These are phyloP conservation scores for Xyliphius kryptos DNA, from an alignment of 2,113 vertebrate genomes.

Conservation along the genomic window DNA sequence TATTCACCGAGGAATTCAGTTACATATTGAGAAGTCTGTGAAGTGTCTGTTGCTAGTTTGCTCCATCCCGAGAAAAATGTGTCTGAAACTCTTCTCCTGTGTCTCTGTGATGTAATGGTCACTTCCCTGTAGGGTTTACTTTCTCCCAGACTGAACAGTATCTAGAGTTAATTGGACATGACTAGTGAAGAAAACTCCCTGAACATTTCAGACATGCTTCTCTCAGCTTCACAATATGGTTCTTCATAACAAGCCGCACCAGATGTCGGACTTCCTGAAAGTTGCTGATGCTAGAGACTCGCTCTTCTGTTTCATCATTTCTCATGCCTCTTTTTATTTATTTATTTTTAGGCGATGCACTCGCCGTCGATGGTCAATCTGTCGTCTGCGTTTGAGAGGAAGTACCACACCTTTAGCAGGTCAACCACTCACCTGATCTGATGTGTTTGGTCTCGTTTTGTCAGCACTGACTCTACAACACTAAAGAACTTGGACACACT, in stretches of 20 bases:
- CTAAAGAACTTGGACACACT: slow-evolving; percentile 3
- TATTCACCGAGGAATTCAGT: no score
- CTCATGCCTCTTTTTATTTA: no score
- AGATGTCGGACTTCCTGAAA: slow-evolving; percentile 13
- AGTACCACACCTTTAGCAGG: slow-evolving; percentile 87
- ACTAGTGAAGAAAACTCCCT: slow-evolving; percentile 8
- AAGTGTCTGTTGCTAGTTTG: no score
- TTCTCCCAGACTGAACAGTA: background rate
- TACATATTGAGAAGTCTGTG: no score
- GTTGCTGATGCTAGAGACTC: slow-evolving; percentile 2
- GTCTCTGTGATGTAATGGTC: no score
- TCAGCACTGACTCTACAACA: background rate
- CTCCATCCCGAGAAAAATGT: no score
- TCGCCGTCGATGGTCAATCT: slow-evolving; percentile 90
- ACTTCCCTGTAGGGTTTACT: no score
- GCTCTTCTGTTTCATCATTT: slow-evolving; percentile 1
- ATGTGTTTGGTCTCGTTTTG: slow-evolving; percentile 41
- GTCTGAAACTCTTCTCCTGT: no score
- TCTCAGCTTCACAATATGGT: slow-evolving; percentile 24
- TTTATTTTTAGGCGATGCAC: slow-evolving; percentile 74
- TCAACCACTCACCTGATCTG: slow-evolving; percentile 90
- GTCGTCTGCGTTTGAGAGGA: slow-evolving; percentile 82
- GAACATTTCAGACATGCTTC: background rate
- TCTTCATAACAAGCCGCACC: background rate
- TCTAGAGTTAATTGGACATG: slow-evolving; percentile 24